Evolutionary conservation across 2,797 vertebrate species (phyloP).

Genomic region (Myotis findleyi): DNA sequence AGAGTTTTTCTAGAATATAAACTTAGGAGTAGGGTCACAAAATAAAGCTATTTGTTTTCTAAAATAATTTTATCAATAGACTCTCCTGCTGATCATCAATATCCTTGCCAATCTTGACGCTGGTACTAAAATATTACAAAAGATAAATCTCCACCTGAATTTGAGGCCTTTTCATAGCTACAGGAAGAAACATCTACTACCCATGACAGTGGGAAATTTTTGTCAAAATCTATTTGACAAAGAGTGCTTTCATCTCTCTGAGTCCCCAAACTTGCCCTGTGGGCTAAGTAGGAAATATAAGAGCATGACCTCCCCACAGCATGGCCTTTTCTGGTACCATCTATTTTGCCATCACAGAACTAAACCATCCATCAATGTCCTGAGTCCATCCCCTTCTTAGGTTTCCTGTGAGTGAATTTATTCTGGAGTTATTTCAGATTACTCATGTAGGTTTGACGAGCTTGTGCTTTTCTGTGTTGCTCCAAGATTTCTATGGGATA

Average conservation of each 20-base stretch:
- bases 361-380: conserved; percentile 55
- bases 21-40: not conserved
- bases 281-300: not conserved
- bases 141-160: not conserved
- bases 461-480: conserved; percentile 48
- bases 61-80: not conserved
- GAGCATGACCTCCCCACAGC: not conserved
- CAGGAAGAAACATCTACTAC: not conserved
- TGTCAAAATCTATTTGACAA: conserved; percentile 5
- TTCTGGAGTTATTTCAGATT: conserved; percentile 73
- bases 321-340: not conserved
- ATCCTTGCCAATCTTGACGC: not conserved
- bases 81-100: not conserved
- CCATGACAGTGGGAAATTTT: not conserved
- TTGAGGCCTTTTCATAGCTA: not conserved
- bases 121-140: conserved; percentile 4
- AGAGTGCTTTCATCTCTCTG: not conserved
- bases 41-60: not conserved
- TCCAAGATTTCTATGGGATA: conserved; percentile 59
- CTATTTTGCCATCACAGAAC: conserved; percentile 6
- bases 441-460: conserved; percentile 67
- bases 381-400: not conserved
- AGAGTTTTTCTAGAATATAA: not conserved
- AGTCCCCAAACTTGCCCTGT: not conserved
- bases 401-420: conserved; percentile 63